phyloP scores from a whole-genome alignment of 2,797 vertebrate genomes.

The Pseudochromis fuscus region DNA sequence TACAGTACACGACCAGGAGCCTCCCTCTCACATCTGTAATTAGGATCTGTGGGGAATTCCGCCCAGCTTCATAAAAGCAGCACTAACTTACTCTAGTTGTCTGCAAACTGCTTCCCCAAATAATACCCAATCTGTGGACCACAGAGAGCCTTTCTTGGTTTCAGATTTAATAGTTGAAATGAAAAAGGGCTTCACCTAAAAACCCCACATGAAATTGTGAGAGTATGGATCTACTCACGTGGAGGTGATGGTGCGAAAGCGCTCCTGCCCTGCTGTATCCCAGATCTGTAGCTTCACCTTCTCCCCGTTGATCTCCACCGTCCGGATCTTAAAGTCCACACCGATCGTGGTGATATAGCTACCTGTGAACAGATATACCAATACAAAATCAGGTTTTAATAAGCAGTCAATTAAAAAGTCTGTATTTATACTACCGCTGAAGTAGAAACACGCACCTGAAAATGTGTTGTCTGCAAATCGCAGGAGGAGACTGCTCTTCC shows the following conservation, averaged over 20 bases:
- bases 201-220: neutral
- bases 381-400: neutral
- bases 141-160: constrained; percentile 36
- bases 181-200: constrained; percentile 6
- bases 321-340: constrained; percentile 99
- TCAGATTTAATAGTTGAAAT: constrained; percentile 27
- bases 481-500: constrained; percentile 98
- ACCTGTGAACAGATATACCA: constrained; percentile 81
- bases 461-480: constrained; percentile 99
- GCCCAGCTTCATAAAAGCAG: constrained; percentile 55
- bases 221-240: constrained; percentile 87
- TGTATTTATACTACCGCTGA: neutral
- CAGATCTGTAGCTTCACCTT: constrained; percentile 99
- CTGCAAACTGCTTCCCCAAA: constrained; percentile 54
- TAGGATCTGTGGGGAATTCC: constrained; percentile 71
- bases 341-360: constrained; percentile 99
- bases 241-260: constrained; percentile 98
- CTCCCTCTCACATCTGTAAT: constrained; percentile 74
- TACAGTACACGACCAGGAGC: constrained; percentile 43
- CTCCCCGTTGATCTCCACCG: constrained; percentile 98
- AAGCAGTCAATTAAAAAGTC: neutral
- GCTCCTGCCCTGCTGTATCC: constrained; percentile 98
- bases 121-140: constrained; percentile 36
- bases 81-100: constrained; percentile 32
- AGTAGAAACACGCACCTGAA: constrained; percentile 89